phyloP scores from a whole-genome alignment of 1,140 invertebrate species.

The Drosophila parabipectinata region DNA sequence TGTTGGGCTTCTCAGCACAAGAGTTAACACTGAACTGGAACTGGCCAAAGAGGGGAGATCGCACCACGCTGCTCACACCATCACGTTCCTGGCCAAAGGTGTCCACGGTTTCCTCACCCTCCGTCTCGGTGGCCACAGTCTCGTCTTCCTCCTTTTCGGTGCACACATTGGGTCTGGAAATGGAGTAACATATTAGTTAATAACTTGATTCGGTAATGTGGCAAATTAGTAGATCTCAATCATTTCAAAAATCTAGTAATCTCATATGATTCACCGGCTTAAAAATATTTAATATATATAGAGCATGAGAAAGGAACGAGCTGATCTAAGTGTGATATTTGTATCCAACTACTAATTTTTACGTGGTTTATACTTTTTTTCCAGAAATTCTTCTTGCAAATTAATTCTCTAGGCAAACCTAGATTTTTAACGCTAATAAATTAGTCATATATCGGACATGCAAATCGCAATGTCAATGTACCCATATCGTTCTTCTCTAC shows the following conservation, averaged over 20 bases:
- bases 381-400: slow-evolving; percentile 1
- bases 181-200: background rate
- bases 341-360: slow-evolving; percentile 4
- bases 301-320: background rate
- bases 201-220: background rate
- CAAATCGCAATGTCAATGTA: slow-evolving; percentile 59
- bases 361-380: background rate
- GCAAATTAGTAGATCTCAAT: too few relatives aligned
- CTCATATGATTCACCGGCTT: background rate
- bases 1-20: slow-evolving; percentile 85
- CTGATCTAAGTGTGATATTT: slow-evolving; percentile 8
- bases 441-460: slow-evolving; percentile 34
- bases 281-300: background rate
- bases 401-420: background rate
- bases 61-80: slow-evolving; percentile 54
- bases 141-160: slow-evolving; percentile 76
- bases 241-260: background rate
- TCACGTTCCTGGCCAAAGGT: slow-evolving; percentile 79
- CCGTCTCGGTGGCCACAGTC: slow-evolving; percentile 53
- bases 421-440: slow-evolving; percentile 38
- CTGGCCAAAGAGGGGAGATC: slow-evolving; percentile 82
- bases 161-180: slow-evolving; percentile 73
- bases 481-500: slow-evolving; percentile 4
- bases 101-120: slow-evolving; percentile 68
- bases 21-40: slow-evolving; percentile 85